Evolutionary conservation across 2,797 vertebrate species (phyloP), one percentile per base, ranked within the genome.

Genomic region (Eupleurogrammus muticus): DNA sequence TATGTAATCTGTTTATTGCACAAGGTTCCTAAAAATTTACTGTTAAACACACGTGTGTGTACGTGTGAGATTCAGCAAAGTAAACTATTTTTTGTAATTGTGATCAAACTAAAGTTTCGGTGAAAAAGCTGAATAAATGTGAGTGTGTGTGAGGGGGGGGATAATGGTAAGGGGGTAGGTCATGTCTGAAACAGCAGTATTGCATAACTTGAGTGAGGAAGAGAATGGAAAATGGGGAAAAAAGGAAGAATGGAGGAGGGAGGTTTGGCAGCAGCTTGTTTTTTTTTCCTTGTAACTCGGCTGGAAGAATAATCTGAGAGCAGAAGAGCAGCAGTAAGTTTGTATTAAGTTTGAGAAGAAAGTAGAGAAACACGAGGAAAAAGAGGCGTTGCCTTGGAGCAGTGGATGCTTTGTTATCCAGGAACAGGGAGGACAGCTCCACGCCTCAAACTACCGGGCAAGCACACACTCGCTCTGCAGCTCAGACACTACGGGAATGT

Each of bases 121-220:
- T 53, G 48, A 46, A 59, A 51, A 57, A 68, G 66, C 48, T 38
- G 28, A 28, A 6, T 28, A 6, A 20, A 54, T 65, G 75, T 17
- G 50, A 76, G 32, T 52, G 82, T 73, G 52, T 23, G 44, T 36
- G 57, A 72, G 48, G 61, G 63, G 46, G 56, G 46, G 52, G 71
- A 28, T 48, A 56, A 38, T 42, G 38, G 35, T 64, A 54, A 47
- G 70, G 83, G 87, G 80, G 85, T 84, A 55, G 79, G 85, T 84
- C 74, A 54, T 60, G 70, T 86, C 82, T 83, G 85, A 73, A 89
- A 90, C 86, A 88, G 82, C 82, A 70, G 69, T 49, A 88, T 93
- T 94, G 90, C 91, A 86, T 92, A 93, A 94, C 85, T 87, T 70
- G 58, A 21, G 50, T 47, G 70, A 81, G 73, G 71, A 79, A 87